Conservation (phyloP, 2,113 vertebrate genomes). For the Burhinus bistriatus region DNA sequence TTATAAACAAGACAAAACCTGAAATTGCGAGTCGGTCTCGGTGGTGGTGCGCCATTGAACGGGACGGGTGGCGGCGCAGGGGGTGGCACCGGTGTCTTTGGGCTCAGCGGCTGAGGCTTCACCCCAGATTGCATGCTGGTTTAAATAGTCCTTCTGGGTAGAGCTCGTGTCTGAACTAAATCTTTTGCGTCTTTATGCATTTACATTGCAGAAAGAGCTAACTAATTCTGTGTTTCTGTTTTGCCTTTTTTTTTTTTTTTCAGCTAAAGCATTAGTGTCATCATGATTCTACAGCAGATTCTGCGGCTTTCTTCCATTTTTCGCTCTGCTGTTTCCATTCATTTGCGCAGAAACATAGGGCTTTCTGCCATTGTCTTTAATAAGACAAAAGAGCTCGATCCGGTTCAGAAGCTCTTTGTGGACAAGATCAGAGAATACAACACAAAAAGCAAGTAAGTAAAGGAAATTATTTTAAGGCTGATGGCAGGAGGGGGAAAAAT, state of each 20-base stretch:
- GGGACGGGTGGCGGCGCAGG: accelerated
- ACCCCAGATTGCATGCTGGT: accelerated
- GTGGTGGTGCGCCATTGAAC: accelerated
- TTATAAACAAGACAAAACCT: not conserved
- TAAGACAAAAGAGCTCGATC: constrained; percentile 85
- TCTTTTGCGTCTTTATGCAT: accelerated
- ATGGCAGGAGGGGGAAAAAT: not conserved
- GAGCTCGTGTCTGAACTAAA: too few species aligned
- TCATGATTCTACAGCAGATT: constrained; percentile 84
- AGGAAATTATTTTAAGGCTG: not conserved
- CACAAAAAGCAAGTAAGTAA: constrained; percentile 88
- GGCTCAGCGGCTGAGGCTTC: accelerated
- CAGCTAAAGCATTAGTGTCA: constrained; percentile 7
- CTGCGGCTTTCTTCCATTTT: constrained; percentile 80
- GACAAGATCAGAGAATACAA: constrained; percentile 95
- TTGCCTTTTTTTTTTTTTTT: not conserved
- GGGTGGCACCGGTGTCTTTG: accelerated
- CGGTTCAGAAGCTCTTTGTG: constrained; percentile 92
- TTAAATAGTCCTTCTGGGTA: not conserved
- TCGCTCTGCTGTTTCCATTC: constrained; percentile 69
- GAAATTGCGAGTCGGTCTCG: accelerated
- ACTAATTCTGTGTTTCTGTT: not conserved
- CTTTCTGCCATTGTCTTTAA: constrained; percentile 86
- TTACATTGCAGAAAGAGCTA: accelerated
- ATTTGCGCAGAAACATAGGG: constrained; percentile 88